These are phyloP conservation scores for Drosophila prosaltans DNA, from an alignment of 1,140 invertebrate species.

Conservation along the genomic window DNA sequence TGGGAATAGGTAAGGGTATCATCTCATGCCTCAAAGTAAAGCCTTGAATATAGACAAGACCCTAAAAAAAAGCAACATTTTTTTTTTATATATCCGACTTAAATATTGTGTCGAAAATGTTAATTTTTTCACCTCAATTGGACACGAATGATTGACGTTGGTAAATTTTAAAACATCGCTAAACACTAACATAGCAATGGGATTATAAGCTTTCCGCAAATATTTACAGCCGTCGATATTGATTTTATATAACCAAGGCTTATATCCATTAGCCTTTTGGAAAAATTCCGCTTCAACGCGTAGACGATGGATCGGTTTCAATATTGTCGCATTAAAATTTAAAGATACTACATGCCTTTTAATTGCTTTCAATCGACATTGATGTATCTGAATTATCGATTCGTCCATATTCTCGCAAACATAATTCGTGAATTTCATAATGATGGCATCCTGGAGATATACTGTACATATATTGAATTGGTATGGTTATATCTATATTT, in stretches of 20 bases:
- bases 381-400: background rate
- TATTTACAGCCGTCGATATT: background rate
- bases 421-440: background rate
- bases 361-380: background rate
- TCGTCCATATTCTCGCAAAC: background rate
- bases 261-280: background rate
- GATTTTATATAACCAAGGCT: conserved; percentile 7
- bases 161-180: background rate
- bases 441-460: background rate
- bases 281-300: background rate
- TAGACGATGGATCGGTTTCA: background rate
- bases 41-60: background rate
- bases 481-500: too few species aligned
- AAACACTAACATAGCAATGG: background rate
- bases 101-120: too few species aligned
- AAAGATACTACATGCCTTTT: background rate
- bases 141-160: conserved; percentile 13
- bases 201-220: background rate
- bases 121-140: background rate
- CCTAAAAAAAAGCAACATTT: background rate
- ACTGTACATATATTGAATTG: too few species aligned
- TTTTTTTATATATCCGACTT: too few species aligned
- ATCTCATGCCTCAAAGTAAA: background rate
- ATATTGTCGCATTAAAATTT: background rate
- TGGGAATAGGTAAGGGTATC: background rate